Base-by-base conservation (phyloP, 2,797 vertebrate species). In the Astyanax mexicanus region DNA sequence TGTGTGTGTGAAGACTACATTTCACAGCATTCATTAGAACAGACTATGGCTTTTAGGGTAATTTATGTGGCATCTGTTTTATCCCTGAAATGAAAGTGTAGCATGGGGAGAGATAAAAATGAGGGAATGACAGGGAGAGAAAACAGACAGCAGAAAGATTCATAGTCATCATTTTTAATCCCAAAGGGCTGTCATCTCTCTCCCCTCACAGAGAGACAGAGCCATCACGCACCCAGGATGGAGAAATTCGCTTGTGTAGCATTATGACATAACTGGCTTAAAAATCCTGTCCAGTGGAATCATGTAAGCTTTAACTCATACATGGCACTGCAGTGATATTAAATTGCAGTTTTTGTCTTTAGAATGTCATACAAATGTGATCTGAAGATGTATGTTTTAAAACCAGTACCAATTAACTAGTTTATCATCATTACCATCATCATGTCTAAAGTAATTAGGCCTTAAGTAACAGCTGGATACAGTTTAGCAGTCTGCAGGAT, bases 181-280 rank as follows among this genome's bases (percentile, higher is more conserved):
- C 38, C 44, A 38, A 61, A 25, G 61, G 61, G 37, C 10, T 25
- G 21, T 42, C 38, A 64, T 19, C 60, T 44, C 17, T 4, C 10
- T 1, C 19, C 1, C 13, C 6, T 0, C 10, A 2, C 27, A 37
- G n/a, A 61, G 29, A 35, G 19, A 21, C 1, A 37, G n/a, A 40
- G 19, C 37, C 2, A 21, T 37, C 9, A 6, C 60, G 42, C 19
- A 42, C n/a, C 6, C 4, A 15, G 60, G 11, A 23, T 13, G 19
- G 5, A 62, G 60, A 13, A 21, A 62, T 38, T 61, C 32, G 23
- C 58, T 40, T 40, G 12, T 23, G 21, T 35, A 40, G 60, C 25
- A 8, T 40, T 62, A 40, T 62, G 60, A 62, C 37, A 62, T 62
- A 38, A 62, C n/a, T 23, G 19, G 60, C 35, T 62, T 40, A 17